Evolutionary conservation across 2,888 invertebrate genomes (phyloP).

Genomic region (Limnephilus lunatus): DNA sequence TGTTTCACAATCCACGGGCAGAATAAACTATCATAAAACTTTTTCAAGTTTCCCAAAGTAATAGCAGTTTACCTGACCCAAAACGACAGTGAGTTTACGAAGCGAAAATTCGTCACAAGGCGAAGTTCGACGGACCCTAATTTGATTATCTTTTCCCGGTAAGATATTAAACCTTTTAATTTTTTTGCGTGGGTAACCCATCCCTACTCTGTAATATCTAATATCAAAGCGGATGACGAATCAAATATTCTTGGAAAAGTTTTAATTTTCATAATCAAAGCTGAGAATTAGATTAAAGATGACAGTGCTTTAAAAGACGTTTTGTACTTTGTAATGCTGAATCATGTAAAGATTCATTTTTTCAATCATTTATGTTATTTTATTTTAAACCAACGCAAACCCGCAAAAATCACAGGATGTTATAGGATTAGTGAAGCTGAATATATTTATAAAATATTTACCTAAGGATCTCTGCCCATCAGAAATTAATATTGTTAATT

Average conservation of each 20-base stretch:
- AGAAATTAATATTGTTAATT: no score
- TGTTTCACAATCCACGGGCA: not conserved
- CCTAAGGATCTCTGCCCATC: no score
- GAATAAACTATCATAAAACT: not conserved
- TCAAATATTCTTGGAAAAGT: not conserved
- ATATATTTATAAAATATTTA: no score
- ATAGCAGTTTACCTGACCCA: not conserved
- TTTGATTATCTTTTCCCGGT: not conserved
- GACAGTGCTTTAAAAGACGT: not conserved
- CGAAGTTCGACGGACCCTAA: not conserved
- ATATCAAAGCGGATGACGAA: not conserved
- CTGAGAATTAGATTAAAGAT: not conserved
- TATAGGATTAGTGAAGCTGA: no score
- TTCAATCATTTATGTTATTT: no score
- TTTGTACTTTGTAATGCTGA: not conserved
- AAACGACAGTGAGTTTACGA: not conserved
- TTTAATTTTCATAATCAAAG: not conserved
- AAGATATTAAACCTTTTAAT: not conserved
- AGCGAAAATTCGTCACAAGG: not conserved
- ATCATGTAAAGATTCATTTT: not conserved
- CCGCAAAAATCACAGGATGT: no score
- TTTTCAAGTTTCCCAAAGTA: not conserved
- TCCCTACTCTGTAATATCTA: not conserved
- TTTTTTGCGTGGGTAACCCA: not conserved
- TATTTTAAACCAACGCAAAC: no score